phyloP scores from a whole-genome alignment of 1,140 invertebrate genomes.

The Asbolus verrucosus region DNA sequence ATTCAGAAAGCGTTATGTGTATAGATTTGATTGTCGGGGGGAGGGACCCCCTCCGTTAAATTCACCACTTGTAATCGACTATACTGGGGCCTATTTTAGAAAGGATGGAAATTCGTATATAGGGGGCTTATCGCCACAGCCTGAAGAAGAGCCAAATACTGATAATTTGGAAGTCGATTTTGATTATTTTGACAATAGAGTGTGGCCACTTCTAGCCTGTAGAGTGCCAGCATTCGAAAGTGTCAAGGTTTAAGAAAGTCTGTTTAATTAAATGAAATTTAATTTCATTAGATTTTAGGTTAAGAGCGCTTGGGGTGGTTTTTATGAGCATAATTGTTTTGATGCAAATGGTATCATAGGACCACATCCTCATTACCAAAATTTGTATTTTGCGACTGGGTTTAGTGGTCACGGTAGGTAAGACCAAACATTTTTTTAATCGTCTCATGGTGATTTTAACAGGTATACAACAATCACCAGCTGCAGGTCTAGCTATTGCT shows the following conservation, averaged over 20 bases:
- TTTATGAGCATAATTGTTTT: constrained; percentile 92
- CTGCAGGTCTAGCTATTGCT: constrained; percentile 86
- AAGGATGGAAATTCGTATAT: constrained; percentile 71
- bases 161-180: constrained; percentile 79
- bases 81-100: constrained; percentile 72
- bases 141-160: background rate
- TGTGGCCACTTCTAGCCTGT: constrained; percentile 84
- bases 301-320: constrained; percentile 83
- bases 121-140: constrained; percentile 67
- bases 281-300: background rate
- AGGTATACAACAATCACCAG: constrained; percentile 88
- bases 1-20: constrained; percentile 88
- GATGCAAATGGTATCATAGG: constrained; percentile 96
- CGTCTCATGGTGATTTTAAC: constrained; percentile 6
- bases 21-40: constrained; percentile 81
- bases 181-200: constrained; percentile 78
- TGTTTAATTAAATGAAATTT: background rate
- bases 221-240: constrained; percentile 85
- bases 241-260: constrained; percentile 66
- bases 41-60: constrained; percentile 82
- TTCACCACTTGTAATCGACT: constrained; percentile 88
- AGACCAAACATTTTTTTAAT: background rate
- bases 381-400: constrained; percentile 90
- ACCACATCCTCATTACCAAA: constrained; percentile 84
- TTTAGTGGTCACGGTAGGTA: constrained; percentile 92